Evolutionary conservation across 2,797 vertebrate genomes (phyloP), one percentile per base, ranked within the genome.

Genomic region (Neosilurus mollespiculum): DNA sequence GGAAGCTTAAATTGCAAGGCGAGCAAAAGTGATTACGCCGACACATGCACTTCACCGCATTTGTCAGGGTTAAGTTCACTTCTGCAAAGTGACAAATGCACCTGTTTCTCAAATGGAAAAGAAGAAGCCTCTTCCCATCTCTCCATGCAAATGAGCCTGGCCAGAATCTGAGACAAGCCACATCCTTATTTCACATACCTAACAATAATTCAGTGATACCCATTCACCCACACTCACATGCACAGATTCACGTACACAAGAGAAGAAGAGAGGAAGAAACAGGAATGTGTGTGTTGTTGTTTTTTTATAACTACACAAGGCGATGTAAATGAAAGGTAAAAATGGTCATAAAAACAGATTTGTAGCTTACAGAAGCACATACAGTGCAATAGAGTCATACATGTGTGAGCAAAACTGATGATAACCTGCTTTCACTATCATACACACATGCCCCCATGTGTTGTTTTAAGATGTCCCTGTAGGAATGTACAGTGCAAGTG

Each of bases 31-130:
- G 82, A 84, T 84, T 80, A 82, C 22, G 83, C 67, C 78, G 64
- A 86, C 78, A 79, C 86, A 69, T 58, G 81, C 75, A 79, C 67
- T 49, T 30, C 37, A 81, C 65, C 82, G 73, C 87, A 84, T 69
- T 81, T 56, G 70, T 83, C 77, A 76, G 69, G 64, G 62, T 65
- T 71, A 78, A 79, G 65, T 73, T 8, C 84, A 87, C 82, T 87
- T 82, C 82, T 87, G 79, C 79, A 85, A 85, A 85, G 79, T 78
- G 71, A 84, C 72, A 81, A 85, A 85, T 62, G 73, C 84, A 86
- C 64, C 84, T 86, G 76, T 75, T 87, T 87, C 75, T 78, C 34
- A 82, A 70, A 82, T 72, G 83, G 70, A 81, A 69, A 87, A 82
- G 51, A 82, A 84, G 78, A 76, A 64, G 77, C 59, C 30, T 84